A percentile compares a stretch with the other conserved stretches of the same genome.
These are phyloP conservation scores for Microcebus tavaratra DNA, from an alignment of 2,113 vertebrate genomes.

Conservation along the genomic window DNA sequence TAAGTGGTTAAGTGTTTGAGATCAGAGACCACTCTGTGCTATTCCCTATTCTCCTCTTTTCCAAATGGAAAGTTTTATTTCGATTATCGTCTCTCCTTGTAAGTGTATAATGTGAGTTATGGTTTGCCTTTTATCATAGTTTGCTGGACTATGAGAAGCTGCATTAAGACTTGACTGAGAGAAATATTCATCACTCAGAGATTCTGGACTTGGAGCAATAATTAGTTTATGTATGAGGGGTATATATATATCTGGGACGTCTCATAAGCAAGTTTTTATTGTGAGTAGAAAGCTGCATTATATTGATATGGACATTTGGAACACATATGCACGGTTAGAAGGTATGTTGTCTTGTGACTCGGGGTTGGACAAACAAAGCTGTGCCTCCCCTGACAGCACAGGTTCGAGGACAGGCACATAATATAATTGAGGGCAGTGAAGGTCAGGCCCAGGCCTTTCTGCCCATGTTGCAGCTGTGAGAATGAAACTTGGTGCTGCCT, in stretches of 20 bases:
- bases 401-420: neutral
- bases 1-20: neutral
- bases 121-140: neutral
- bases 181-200: neutral
- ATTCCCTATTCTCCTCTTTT: neutral
- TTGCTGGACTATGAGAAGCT: slow-evolving; percentile 11
- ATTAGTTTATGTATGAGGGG: neutral
- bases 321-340: neutral
- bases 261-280: neutral
- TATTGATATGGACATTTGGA: neutral
- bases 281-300: neutral
- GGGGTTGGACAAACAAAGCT: neutral
- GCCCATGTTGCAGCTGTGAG: neutral
- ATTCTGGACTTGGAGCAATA: neutral
- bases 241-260: neutral
- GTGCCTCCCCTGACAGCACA: accelerated
- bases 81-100: neutral
- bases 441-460: neutral
- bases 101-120: neutral
- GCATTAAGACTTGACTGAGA: neutral
- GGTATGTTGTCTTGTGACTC: no score
- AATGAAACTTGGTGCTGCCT: neutral
- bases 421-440: accelerated
- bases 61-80: neutral
- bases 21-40: neutral